Evolutionary conservation across 2,888 invertebrate genomes (phyloP), one percentile per base, ranked within the genome.

Genomic region (Pristionchus mayeri): DNA sequence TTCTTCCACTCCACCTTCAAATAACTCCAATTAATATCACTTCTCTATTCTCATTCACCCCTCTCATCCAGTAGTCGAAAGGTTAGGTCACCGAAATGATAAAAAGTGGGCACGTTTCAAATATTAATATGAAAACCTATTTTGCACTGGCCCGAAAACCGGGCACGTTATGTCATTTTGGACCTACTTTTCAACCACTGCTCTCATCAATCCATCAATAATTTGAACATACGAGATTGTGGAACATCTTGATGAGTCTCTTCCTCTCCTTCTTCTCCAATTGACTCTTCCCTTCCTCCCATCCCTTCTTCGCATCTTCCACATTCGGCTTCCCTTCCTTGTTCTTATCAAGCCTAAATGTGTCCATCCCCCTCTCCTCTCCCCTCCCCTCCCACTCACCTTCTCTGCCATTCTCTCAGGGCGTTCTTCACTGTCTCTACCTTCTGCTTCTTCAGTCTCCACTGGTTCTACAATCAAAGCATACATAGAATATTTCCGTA

Each of bases 241-340:
- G 44, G 7, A 63, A 6, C 37, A 54, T 67, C 13, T 37, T 18
- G n/a, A 13, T 50, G 13, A 80, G 30, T 54, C 83, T 67, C 37
- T 34, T 27, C n/a, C 50, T 57, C 71, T 57, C 57, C 24, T 54
- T 85, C 60, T 48, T 78, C 48, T 78, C 52, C 50, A 78, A 78
- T 50, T 21, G 16, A 34, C 21, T 40, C 37, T 85, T 50, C 21
- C 78, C 63, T 18, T 86, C 37, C n/a, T 86, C 84, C 18, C 76
- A 85, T 16, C 50, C 87, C 18, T 27, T 34, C 67, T 86, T 81
- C 16, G 86, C 88, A 30, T 63, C 34, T 18, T 85, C 85, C 44
- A 88, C 24, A 71, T 88, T 54, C 0, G 87, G 86, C 57, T 60
- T 71, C 27, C 27, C 27, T 13, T 54, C 84, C 18, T 48, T n/a